phyloP scores from a whole-genome alignment of 2,888 invertebrate genomes.

The Oscheius sp. region DNA sequence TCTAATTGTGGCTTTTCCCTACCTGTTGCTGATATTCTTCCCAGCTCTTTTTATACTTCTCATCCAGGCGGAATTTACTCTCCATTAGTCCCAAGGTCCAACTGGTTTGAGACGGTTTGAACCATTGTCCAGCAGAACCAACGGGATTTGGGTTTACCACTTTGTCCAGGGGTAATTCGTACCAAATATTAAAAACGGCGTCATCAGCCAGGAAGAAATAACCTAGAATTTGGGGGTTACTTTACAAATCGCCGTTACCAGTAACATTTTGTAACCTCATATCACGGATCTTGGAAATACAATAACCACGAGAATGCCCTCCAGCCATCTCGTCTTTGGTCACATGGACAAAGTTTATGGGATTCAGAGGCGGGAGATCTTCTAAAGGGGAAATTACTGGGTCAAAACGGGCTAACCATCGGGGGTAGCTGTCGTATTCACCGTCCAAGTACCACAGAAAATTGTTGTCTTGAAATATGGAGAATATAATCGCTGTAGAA shows the following conservation, averaged over 20 bases:
- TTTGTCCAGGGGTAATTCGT: background rate
- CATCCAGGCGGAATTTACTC: constrained; percentile 15
- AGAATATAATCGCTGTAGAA: too few relatives aligned
- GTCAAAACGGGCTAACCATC: too few relatives aligned
- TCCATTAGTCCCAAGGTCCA: background rate
- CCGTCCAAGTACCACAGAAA: too few relatives aligned
- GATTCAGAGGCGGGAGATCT: background rate
- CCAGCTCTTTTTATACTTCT: background rate
- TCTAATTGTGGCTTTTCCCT: too few relatives aligned
- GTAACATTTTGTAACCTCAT: constrained; percentile 26
- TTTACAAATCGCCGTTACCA: background rate
- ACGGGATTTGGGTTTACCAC: background rate
- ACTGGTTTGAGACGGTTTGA: background rate
- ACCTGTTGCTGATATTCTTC: constrained; percentile 14
- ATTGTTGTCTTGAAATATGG: too few relatives aligned
- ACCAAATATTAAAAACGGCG: too few relatives aligned
- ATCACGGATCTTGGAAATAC: constrained; percentile 24
- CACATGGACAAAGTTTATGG: constrained; percentile 20
- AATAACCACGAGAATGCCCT: constrained; percentile 6
- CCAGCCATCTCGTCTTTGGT: constrained; percentile 8
- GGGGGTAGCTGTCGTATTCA: too few relatives aligned
- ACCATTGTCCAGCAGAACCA: background rate
- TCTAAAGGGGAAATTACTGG: too few relatives aligned
- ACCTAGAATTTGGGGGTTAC: constrained; percentile 23
- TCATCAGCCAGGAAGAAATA: constrained; percentile 29